Evolutionary conservation across 2,113 vertebrate genomes (phyloP).

Genomic region (Sphaerodactylus townsendi): DNA sequence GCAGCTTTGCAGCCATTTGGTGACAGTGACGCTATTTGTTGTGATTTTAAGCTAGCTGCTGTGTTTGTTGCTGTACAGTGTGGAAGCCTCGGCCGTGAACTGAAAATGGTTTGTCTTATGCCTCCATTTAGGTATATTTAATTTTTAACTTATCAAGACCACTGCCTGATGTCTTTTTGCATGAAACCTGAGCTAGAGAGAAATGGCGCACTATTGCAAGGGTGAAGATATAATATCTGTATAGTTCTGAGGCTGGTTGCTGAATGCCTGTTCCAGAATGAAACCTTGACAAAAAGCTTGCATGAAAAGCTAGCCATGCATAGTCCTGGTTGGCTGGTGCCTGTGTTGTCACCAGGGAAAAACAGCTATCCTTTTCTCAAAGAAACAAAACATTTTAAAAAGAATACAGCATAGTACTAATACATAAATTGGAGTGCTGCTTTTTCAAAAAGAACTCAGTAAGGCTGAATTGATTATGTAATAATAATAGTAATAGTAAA

Average conservation of each 20-base stretch:
- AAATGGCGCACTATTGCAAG: neutral
- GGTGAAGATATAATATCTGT: neutral
- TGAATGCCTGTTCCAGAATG: neutral
- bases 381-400: too few species aligned
- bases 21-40: neutral
- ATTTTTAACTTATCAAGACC: neutral
- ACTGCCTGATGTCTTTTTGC: neutral
- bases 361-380: too few species aligned
- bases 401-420: too few species aligned
- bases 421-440: too few species aligned
- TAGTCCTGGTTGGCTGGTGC: too few species aligned
- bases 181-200: neutral
- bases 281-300: too few species aligned
- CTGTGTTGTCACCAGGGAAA: too few species aligned
- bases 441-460: too few species aligned
- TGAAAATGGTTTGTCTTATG: neutral
- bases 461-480: too few species aligned
- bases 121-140: neutral
- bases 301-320: too few species aligned
- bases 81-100: neutral
- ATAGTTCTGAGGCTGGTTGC: neutral
- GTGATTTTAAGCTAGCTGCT: too few species aligned
- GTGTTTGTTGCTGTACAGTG: neutral
- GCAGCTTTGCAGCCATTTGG: slow-evolving; percentile 21
- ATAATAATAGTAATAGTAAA: too few species aligned